Evolutionary conservation across 2,113 vertebrate species (phyloP).

Genomic region (Anoplopoma fimbria): DNA sequence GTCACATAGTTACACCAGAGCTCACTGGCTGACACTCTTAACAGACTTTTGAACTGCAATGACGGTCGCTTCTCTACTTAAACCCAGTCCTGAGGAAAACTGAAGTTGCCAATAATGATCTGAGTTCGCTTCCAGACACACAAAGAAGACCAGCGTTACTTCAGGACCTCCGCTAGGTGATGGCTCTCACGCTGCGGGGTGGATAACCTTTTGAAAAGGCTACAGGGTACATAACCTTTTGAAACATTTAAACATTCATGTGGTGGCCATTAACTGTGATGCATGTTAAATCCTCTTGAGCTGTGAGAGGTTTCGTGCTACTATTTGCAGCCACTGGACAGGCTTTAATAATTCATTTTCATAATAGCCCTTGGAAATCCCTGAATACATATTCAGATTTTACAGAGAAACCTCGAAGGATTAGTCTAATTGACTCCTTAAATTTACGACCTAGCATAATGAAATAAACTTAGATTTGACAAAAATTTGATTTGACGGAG

Average conservation of each 20-base stretch:
- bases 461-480: slow-evolving; percentile 16
- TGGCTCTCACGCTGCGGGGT: slow-evolving; percentile 47
- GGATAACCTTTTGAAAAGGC: slow-evolving; percentile 71
- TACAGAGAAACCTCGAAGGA: slow-evolving; percentile 10
- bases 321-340: slow-evolving; percentile 47
- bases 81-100: slow-evolving; percentile 48
- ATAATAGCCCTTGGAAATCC: slow-evolving; percentile 41
- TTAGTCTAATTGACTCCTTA: slow-evolving; percentile 31
- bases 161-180: slow-evolving; percentile 47
- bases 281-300: slow-evolving; percentile 67
- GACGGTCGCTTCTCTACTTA: slow-evolving; percentile 18
- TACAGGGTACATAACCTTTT: slow-evolving; percentile 74
- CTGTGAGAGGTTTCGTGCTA: slow-evolving; percentile 35
- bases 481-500: neutral
- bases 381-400: slow-evolving; percentile 43
- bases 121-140: slow-evolving; percentile 24
- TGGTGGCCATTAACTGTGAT: slow-evolving; percentile 62
- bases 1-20: slow-evolving; percentile 13
- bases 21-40: neutral
- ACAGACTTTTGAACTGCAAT: neutral
- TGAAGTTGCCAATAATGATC: slow-evolving; percentile 50
- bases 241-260: slow-evolving; percentile 70
- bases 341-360: slow-evolving; percentile 54
- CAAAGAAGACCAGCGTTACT: slow-evolving; percentile 25
- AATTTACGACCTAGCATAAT: slow-evolving; percentile 9